Base-by-base conservation (phyloP, 2,113 vertebrate species). In the Pagrus major region DNA sequence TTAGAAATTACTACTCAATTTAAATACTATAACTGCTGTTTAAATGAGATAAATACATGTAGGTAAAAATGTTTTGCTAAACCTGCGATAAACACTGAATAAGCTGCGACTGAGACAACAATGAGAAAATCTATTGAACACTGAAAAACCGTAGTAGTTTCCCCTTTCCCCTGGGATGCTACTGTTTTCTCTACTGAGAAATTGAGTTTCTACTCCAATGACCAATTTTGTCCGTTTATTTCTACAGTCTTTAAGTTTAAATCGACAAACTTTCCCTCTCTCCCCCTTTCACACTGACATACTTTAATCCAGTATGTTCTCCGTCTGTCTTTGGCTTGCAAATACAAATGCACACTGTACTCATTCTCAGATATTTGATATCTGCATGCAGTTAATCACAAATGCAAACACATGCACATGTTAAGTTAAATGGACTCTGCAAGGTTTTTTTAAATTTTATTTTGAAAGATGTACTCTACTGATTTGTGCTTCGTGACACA, bases 331-430 rank as follows among this genome's bases (percentile, higher is more conserved):
- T 54, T 59, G 4, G 4, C 51, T 46, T 31, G 27, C 47, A 33
- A 44, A 65, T 58, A 44, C 16, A 71, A 78, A 72, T 41, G 25
- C 69, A 47, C 10, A 23, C 47, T 61, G 42, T 29, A 1, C 54
- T 56, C 5, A 14, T 51, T 58, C 14, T 54, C 14, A 56, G 15
- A 51, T 27, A 25, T 64, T 69, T 44, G 25, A 25, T 37, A 27
- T 64, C 9, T 29, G n/a, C 37, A 33, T 37, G 35, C 4, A 4
- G 5, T 64, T 71, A 14, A 39, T 18, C 37, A 52, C n/a, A 66
- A 51, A 74, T 69, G 52, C 54, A 64, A 33, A 79, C 23, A 9
- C 60, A 51, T 15, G n/a, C 23, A 29, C 29, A 21, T 35, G 60
- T 70, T 52, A 59, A 41, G 42, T 46, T 44, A 8, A 29, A 33